These are phyloP conservation scores for Falcunculus frontatus DNA, from an alignment of 2,113 vertebrate species.

Conservation along the genomic window DNA sequence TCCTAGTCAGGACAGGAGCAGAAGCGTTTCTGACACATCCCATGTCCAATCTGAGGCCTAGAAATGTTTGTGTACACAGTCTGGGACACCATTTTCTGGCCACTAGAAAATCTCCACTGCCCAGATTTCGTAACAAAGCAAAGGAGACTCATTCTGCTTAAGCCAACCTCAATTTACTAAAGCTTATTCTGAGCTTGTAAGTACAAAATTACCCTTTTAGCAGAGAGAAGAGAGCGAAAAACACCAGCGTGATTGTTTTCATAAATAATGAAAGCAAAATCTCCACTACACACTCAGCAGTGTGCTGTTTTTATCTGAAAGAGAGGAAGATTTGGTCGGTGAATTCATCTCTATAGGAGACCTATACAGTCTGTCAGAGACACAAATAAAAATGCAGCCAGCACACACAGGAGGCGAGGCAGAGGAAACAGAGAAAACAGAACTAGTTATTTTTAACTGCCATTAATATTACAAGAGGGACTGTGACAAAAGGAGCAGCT, in stretches of 20 bases:
- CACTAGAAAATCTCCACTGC: neutral
- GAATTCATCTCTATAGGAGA: neutral
- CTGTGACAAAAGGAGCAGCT: neutral
- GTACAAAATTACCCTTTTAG: neutral
- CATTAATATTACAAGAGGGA: conserved; percentile 16
- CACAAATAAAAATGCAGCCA: conserved; percentile 14
- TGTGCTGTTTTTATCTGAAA: neutral
- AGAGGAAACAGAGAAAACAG: neutral
- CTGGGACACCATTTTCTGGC: neutral
- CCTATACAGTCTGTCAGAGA: neutral
- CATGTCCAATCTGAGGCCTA: neutral
- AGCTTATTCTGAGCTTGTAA: neutral
- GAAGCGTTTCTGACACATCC: neutral
- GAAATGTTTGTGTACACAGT: neutral
- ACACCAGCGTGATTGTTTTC: neutral
- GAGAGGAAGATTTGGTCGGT: neutral
- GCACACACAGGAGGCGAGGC: neutral
- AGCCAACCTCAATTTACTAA: neutral
- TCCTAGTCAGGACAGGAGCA: neutral
- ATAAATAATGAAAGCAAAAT: conserved; percentile 15
- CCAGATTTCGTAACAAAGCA: neutral
- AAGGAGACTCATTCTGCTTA: neutral
- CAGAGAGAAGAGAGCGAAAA: neutral
- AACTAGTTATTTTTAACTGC: conserved; percentile 3
- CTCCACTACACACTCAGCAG: neutral